phyloP scores from a whole-genome alignment of 2,113 vertebrate genomes.

The Sylvilagus bachmani region DNA sequence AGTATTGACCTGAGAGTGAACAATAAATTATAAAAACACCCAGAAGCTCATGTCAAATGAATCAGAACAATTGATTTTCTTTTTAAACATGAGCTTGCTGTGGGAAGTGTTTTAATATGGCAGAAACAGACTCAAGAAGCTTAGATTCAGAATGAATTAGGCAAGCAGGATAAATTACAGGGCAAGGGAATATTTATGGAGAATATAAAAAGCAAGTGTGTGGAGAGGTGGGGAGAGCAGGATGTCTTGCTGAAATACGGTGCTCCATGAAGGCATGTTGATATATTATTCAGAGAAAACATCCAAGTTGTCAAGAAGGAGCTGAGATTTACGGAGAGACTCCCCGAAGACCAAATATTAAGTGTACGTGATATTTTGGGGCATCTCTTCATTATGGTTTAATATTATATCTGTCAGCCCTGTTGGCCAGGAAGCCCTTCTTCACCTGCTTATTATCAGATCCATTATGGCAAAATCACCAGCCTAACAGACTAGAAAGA shows the following conservation, averaged over 20 bases:
- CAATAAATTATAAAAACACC: conserved; percentile 73
- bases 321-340: neutral
- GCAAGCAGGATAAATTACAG: conserved; percentile 71
- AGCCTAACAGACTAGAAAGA: neutral
- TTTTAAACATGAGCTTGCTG: conserved; percentile 58
- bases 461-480: neutral
- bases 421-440: conserved; percentile 27
- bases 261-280: neutral
- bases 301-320: neutral
- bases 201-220: conserved; percentile 67
- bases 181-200: conserved; percentile 68
- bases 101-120: conserved; percentile 68
- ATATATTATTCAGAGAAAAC: neutral
- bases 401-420: conserved; percentile 49
- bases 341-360: conserved; percentile 61
- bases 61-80: conserved; percentile 72
- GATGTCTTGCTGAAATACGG: conserved; percentile 58
- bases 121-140: conserved; percentile 65
- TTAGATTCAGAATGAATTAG: conserved; percentile 70
- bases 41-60: conserved; percentile 58
- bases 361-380: conserved; percentile 54
- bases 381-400: conserved; percentile 55
- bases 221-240: neutral
- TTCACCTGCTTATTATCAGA: neutral
- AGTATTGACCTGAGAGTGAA: conserved; percentile 49